A percentile compares a stretch with the other conserved stretches of the same genome.
phyloP scores from a whole-genome alignment of 92 coral and sea anemone genomes.

The Muricea muricata region DNA sequence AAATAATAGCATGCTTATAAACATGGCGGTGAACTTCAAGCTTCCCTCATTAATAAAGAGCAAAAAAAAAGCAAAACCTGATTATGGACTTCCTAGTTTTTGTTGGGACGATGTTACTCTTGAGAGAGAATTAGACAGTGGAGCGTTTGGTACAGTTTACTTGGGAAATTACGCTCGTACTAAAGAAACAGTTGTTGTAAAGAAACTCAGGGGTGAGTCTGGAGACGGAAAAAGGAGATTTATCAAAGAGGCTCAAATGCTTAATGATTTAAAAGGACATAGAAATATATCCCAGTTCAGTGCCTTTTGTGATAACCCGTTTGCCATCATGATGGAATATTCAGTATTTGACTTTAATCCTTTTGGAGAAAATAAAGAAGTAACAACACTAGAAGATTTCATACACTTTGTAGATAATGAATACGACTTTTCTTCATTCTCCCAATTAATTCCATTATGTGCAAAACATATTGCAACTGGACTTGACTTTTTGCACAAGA shows the following conservation, averaged over 20 bases:
- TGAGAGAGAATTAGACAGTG: too few species aligned
- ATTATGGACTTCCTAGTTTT: background rate
- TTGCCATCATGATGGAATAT: slow-evolving; percentile 49
- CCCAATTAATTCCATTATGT: slow-evolving; percentile 32
- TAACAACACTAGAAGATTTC: slow-evolving; percentile 41
- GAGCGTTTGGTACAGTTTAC: background rate
- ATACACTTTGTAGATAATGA: slow-evolving; percentile 49
- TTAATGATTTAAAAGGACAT: background rate
- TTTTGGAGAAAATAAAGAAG: slow-evolving; percentile 34
- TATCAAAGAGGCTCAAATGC: slow-evolving; percentile 1
- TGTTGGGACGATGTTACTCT: background rate
- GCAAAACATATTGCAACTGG: slow-evolving; percentile 54
- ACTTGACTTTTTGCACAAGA: slow-evolving; percentile 38
- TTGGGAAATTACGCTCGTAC: background rate
- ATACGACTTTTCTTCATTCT: slow-evolving; percentile 37
- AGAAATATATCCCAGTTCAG: background rate
- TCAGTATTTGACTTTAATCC: slow-evolving; percentile 35
- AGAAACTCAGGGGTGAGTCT: too few species aligned
- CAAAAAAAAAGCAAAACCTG: background rate
- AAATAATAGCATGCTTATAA: too few species aligned
- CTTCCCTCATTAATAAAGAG: background rate
- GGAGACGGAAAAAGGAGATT: slow-evolving; percentile 1
- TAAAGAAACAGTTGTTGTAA: background rate
- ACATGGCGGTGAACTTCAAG: background rate
- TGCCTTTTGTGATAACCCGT: slow-evolving; percentile 44